Evolutionary conservation across 1,140 invertebrate species (phyloP), one percentile per base, ranked within the genome.

Genomic region (Drosophila pandora): DNA sequence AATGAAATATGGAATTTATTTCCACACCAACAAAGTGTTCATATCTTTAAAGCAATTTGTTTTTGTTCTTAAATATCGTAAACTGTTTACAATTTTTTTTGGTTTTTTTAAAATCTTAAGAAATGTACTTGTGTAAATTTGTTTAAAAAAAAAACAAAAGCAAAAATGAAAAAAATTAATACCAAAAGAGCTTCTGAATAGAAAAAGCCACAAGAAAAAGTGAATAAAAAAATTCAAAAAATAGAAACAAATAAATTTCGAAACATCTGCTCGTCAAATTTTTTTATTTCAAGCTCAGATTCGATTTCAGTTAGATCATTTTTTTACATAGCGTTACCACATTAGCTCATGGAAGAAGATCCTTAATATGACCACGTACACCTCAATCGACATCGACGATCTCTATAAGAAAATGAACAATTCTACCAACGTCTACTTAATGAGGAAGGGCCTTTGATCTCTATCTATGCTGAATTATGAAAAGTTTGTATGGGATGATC

Each of bases 281-380:
- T 74, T 61, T 84, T 85, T 85, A 85, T 85, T 85, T 81, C 67
- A 84, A 85, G 82, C 59, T 60, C 41, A 77, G 84, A 75, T 71
- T 73, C 78, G 79, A 74, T 85, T 85, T 85, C 81, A 85, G 81
- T 85, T 56, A 55, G 61, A 57, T 64, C 81, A 58, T 59, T 12
- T 52, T 56, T 48, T 70, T 45, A 39, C 23, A 2, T 41, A 74
- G 56, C 74, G 47, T 50, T 57, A 39, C 47, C 39, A 45, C 30
- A 39, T 50, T 39, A 37, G 30, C 49, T 59, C 49, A 49, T 47
- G 77, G 64, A 84, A 68, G 72, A 80, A 81, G 53, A 62, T 56
- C 59, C 30, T 25, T 68, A 59, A 64, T 63, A 61, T 61, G 32
- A 49, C 48, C n/a, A 47, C 47, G 4, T 37, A 37, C 23, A 65